Conservation (phyloP, 2,797 vertebrate species). For the Enteromius unitaeniatus region DNA sequence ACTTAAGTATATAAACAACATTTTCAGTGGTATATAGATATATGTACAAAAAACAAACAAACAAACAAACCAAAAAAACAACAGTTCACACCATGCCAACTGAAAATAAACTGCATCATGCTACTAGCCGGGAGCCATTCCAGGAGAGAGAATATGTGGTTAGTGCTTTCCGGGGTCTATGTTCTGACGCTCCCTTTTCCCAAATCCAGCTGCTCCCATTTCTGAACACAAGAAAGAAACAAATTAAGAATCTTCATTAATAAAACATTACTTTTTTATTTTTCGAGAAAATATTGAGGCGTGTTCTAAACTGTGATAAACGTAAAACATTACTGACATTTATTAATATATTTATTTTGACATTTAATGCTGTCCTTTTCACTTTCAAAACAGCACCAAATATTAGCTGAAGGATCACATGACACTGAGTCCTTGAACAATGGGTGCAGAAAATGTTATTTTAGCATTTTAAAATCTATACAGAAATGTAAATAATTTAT, state of each 20-base stretch:
- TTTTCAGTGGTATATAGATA: conserved; percentile 64
- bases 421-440: not conserved
- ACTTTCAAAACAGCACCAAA: not conserved
- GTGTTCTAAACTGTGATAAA: not conserved
- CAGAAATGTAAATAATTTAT: not conserved
- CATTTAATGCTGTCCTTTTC: not conserved
- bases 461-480: not conserved
- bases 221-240: conserved; percentile 65
- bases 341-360: too few relatives aligned
- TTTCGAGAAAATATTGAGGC: not conserved
- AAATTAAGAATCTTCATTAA: not conserved
- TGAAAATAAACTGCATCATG: conserved; percentile 81
- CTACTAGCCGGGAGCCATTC: conserved; percentile 74
- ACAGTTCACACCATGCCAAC: conserved; percentile 83
- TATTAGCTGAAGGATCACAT: not conserved
- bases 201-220: conserved; percentile 77
- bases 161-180: conserved; percentile 86
- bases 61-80: conserved; percentile 66
- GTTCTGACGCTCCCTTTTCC: conserved; percentile 84
- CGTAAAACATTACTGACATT: not conserved
- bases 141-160: conserved; percentile 67
- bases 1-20: conserved; percentile 87
- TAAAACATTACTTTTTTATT: not conserved
- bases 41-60: conserved; percentile 71
- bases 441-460: not conserved